phyloP scores from a whole-genome alignment of 1,140 invertebrate genomes.

The Drosophila ananassae region DNA sequence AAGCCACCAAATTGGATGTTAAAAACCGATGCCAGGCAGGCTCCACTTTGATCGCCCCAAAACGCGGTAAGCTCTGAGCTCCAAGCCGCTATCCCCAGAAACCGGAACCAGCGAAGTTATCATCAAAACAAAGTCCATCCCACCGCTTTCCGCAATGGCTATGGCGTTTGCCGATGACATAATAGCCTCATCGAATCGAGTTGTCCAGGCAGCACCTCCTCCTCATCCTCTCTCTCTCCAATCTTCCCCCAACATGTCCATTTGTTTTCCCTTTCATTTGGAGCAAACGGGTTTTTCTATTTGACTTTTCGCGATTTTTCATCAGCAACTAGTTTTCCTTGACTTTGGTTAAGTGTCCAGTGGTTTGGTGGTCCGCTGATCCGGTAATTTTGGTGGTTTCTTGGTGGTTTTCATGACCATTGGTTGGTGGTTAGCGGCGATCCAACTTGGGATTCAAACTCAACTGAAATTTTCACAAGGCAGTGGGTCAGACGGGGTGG shows the following conservation, averaged over 20 bases:
- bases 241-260: slow-evolving; percentile 20
- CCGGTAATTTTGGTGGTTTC: slow-evolving; percentile 2
- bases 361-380: slow-evolving; percentile 17
- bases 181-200: slow-evolving; percentile 51
- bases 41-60: slow-evolving; percentile 46
- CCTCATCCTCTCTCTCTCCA: neutral
- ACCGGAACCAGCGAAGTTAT: slow-evolving; percentile 51
- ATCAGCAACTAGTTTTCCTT: slow-evolving; percentile 64
- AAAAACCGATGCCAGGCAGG: slow-evolving; percentile 34
- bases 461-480: slow-evolving; percentile 46
- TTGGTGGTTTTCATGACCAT: slow-evolving; percentile 33
- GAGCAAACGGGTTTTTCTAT: slow-evolving; percentile 47
- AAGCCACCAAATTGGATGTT: slow-evolving; percentile 32
- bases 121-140: slow-evolving; percentile 48
- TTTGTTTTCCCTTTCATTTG: slow-evolving; percentile 56
- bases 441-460: slow-evolving; percentile 15
- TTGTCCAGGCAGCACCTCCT: slow-evolving; percentile 32
- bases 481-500: slow-evolving; percentile 68
- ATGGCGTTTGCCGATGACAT: slow-evolving; percentile 66
- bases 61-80: slow-evolving; percentile 1
- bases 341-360: slow-evolving; percentile 31
- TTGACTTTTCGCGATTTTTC: slow-evolving; percentile 46
- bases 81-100: slow-evolving; percentile 11
- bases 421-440: slow-evolving; percentile 20
- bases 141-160: slow-evolving; percentile 55